phyloP scores from a whole-genome alignment of 2,888 invertebrate genomes.

The Plagiodera versicolora region DNA sequence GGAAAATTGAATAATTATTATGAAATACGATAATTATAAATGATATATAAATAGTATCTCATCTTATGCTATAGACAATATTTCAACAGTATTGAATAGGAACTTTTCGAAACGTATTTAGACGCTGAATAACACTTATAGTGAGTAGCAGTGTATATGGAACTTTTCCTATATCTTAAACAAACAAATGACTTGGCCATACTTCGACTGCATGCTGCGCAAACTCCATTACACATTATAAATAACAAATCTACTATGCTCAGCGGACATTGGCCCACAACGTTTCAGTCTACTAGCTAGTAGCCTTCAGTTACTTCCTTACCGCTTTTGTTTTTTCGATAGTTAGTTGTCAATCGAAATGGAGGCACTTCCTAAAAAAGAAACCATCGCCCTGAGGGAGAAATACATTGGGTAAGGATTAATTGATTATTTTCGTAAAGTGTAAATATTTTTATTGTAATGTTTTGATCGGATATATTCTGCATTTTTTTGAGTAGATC shows the following conservation, averaged over 20 bases:
- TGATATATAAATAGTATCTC: too few species aligned
- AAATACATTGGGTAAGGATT: constrained; percentile 83
- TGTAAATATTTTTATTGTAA: too few species aligned
- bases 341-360: constrained; percentile 39
- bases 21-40: too few species aligned
- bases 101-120: too few species aligned
- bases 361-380: constrained; percentile 76
- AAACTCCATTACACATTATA: constrained; percentile 17
- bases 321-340: neutral
- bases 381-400: constrained; percentile 79
- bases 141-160: neutral
- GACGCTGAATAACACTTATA: too few species aligned
- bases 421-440: too few species aligned
- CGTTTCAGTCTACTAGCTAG: neutral
- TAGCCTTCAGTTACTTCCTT: constrained; percentile 9
- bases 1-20: too few species aligned
- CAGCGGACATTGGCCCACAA: constrained; percentile 16
- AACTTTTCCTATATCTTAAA: neutral
- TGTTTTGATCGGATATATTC: too few species aligned
- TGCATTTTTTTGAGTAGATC: too few species aligned
- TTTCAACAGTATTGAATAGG: too few species aligned
- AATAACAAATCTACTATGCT: constrained; percentile 17
- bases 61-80: too few species aligned
- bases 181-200: neutral
- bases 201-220: constrained; percentile 13